These are phyloP conservation scores for human (Homo sapiens) DNA, from an alignment of 2,113 vertebrate species.

Conservation along the genomic window GRCh38 chr7:149182501-149183000, in stretches of 20 bases:
- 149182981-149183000: background rate
- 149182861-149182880: background rate
- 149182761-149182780: constrained; percentile 39
- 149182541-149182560: background rate
- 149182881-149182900: background rate
- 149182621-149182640: background rate
- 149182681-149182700: background rate
- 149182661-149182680: background rate
- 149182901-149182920: background rate
- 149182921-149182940: background rate
- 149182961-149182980: background rate
- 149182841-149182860: background rate
- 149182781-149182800: constrained; percentile 10
- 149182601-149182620: background rate
- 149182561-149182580: background rate
- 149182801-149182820: background rate
- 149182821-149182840: background rate
- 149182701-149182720: background rate
- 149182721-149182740: background rate
- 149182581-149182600: background rate
- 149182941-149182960: background rate
- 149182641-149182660: background rate
- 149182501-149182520: background rate
- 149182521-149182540: background rate
- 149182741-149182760: background rate